A percentile compares a stretch with the other conserved stretches of the same genome.
phyloP scores from a whole-genome alignment of 2,113 vertebrate species.

The Epinephelus fuscoguttatus region DNA sequence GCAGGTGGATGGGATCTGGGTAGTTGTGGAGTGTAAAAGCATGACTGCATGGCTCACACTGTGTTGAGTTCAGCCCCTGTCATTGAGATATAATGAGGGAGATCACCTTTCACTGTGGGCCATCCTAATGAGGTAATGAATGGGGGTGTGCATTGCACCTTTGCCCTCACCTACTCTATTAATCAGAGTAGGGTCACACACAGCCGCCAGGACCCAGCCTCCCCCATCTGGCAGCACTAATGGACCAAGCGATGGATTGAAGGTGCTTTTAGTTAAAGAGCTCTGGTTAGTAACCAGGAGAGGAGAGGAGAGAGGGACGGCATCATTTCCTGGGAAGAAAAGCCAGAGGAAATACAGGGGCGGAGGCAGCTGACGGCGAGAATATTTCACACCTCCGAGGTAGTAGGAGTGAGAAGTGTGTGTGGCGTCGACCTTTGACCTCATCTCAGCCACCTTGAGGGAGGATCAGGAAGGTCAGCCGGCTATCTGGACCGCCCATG shows the following conservation, averaged over 20 bases:
- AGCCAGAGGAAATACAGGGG: not conserved
- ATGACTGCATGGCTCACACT: slow-evolving; percentile 57
- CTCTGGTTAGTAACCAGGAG: slow-evolving; percentile 53
- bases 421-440: slow-evolving; percentile 36
- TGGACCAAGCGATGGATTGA: slow-evolving; percentile 76
- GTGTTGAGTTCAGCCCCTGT: slow-evolving; percentile 71
- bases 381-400: slow-evolving; percentile 40
- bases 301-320: not conserved
- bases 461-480: slow-evolving; percentile 44
- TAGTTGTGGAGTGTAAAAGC: slow-evolving; percentile 47
- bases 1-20: slow-evolving; percentile 45
- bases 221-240: slow-evolving; percentile 80
- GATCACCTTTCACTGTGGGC: slow-evolving; percentile 82
- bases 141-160: slow-evolving; percentile 72
- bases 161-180: slow-evolving; percentile 85
- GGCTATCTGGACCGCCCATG: slow-evolving; percentile 27
- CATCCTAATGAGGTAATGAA: slow-evolving; percentile 86
- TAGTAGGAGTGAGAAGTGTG: slow-evolving; percentile 26
- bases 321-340: not conserved
- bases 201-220: slow-evolving; percentile 71
- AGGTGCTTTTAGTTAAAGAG: slow-evolving; percentile 82
- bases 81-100: slow-evolving; percentile 81
- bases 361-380: slow-evolving; percentile 28
- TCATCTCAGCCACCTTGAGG: slow-evolving; percentile 50
- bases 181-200: slow-evolving; percentile 83